Evolutionary conservation across 2,888 invertebrate genomes (phyloP).

Genomic region (Entomobrya proxima): DNA sequence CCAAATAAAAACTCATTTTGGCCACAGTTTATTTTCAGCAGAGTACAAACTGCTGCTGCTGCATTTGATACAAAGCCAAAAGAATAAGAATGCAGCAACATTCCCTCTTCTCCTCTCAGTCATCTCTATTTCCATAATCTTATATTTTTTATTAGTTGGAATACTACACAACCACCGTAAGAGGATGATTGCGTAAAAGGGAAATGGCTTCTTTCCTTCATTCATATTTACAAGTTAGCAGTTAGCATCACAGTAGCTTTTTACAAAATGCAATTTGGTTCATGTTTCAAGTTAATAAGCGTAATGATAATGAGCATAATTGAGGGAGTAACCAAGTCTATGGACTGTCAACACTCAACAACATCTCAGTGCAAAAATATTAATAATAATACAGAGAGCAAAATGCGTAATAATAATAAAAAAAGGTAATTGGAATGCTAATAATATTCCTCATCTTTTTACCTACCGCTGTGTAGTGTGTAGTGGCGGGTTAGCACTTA

Average conservation of each 20-base stretch:
- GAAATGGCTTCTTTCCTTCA: slow-evolving; percentile 57
- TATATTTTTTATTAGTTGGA: not conserved
- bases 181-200: slow-evolving; percentile 59
- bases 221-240: too few species aligned
- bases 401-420: not conserved
- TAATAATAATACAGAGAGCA: not conserved
- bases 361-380: not conserved
- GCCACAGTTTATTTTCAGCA: too few species aligned
- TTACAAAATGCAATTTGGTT: not conserved
- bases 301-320: slow-evolving; percentile 7
- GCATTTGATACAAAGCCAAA: too few species aligned
- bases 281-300: slow-evolving; percentile 33
- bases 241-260: not conserved
- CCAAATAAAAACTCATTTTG: too few species aligned
- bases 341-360: slow-evolving; percentile 33
- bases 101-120: too few species aligned
- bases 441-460: not conserved
- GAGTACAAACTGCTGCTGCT: too few species aligned
- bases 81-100: too few species aligned
- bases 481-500: too few species aligned
- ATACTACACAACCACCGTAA: slow-evolving; percentile 34
- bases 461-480: slow-evolving; percentile 43
- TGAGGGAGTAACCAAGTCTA: slow-evolving; percentile 18
- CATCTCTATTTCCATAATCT: too few species aligned
- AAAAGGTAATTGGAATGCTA: too few species aligned